These are phyloP conservation scores for Polyommatus iphigenia DNA, from an alignment of 2,888 invertebrate genomes.

Conservation along the genomic window DNA sequence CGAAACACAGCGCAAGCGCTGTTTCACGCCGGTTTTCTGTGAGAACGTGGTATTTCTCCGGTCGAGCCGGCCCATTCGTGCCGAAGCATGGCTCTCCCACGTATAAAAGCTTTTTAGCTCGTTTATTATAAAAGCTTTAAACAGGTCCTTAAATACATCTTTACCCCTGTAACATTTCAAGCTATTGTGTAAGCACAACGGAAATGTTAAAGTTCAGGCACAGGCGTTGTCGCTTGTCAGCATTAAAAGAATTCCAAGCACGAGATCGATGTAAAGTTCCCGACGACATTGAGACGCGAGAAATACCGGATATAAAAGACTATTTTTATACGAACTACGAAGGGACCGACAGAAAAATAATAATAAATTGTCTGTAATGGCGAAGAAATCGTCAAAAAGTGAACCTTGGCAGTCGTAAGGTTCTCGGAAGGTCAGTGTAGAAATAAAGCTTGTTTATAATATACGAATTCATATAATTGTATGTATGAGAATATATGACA, in stretches of 20 bases:
- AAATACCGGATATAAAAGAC: conserved; percentile 18
- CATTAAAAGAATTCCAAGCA: not conserved
- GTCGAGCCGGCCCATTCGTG: no score
- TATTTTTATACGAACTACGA: conserved; percentile 1
- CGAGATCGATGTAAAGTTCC: not conserved
- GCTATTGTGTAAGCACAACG: not conserved
- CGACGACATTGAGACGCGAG: conserved; percentile 1
- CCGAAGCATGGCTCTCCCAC: no score
- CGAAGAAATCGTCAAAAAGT: conserved; percentile 3
- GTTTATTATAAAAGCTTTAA: not conserved
- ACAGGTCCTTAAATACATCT: not conserved
- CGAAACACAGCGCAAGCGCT: no score
- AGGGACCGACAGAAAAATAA: not conserved
- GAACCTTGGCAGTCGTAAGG: conserved; percentile 23
- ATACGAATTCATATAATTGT: conserved; percentile 30
- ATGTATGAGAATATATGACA: conserved; percentile 12
- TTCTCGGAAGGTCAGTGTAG: conserved; percentile 10
- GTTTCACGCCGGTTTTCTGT: no score
- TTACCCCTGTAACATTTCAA: not conserved
- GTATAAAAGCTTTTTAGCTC: no score
- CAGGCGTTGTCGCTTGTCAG: not conserved
- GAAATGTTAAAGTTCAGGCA: not conserved
- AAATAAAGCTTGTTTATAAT: conserved; percentile 22
- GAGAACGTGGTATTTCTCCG: no score
- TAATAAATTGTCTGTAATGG: conserved; percentile 7